Conservation (phyloP, 1,140 invertebrate species). For the Hyles vespertilio region DNA sequence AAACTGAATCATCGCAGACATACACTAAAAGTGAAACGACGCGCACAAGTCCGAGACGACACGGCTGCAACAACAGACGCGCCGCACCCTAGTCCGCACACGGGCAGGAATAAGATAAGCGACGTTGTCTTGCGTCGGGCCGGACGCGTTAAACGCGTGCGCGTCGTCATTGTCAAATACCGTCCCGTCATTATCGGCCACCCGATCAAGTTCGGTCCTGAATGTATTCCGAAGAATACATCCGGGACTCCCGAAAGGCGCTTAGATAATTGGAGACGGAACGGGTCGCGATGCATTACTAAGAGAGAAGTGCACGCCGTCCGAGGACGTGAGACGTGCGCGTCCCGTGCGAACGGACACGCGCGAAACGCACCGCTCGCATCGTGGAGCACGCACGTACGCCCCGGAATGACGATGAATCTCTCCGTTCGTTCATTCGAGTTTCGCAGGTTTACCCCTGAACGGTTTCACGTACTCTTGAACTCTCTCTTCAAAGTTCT, state of each 20-base stretch:
- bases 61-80: constrained; percentile 59
- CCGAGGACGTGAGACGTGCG: constrained; percentile 46
- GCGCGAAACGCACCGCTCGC: constrained; percentile 24
- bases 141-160: constrained; percentile 45
- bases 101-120: constrained; percentile 26
- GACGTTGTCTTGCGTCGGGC: constrained; percentile 42
- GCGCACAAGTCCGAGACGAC: constrained; percentile 65
- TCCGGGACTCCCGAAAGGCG: constrained; percentile 35
- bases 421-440: constrained; percentile 77
- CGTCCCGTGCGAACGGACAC: constrained; percentile 27
- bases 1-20: constrained; percentile 77
- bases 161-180: constrained; percentile 59
- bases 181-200: constrained; percentile 41
- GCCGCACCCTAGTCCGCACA: constrained; percentile 42
- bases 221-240: constrained; percentile 13
- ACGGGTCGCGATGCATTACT: constrained; percentile 59
- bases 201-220: constrained; percentile 29
- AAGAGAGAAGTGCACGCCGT: constrained; percentile 65
- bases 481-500: constrained; percentile 94
- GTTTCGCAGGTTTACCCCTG: constrained; percentile 82
- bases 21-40: constrained; percentile 23
- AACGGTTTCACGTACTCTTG: constrained; percentile 89
- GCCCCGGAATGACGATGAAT: constrained; percentile 69
- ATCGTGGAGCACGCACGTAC: constrained; percentile 40
- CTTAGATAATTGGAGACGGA: constrained; percentile 38